Conservation (phyloP, 2,797 vertebrate genomes). For the Dallia pectoralis region DNA sequence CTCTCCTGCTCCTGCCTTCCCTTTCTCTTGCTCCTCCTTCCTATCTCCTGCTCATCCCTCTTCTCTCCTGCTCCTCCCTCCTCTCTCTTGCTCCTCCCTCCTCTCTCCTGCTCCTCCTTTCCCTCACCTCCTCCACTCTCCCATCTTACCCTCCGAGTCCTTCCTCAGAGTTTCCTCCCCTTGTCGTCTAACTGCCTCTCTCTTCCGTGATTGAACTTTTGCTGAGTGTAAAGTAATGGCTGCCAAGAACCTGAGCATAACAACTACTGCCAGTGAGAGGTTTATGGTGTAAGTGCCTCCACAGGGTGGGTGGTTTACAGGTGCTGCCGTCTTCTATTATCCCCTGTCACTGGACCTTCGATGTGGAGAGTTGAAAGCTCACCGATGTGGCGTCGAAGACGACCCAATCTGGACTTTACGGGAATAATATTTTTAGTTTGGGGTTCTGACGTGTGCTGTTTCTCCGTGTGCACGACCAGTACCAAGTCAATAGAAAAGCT, state of each 20-base stretch:
- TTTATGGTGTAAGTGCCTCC: constrained; percentile 57
- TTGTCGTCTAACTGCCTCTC: too few relatives aligned
- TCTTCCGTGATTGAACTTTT: not conserved
- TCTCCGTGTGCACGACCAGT: not conserved
- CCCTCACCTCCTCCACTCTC: not conserved
- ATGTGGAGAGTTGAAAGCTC: not conserved
- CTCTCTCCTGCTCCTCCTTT: not conserved
- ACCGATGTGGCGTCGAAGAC: not conserved
- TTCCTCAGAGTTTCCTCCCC: not conserved
- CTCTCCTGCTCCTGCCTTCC: too few relatives aligned
- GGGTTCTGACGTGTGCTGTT: not conserved
- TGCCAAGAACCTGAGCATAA: not conserved
- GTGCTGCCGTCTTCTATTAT: constrained; percentile 32
- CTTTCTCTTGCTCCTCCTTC: too few relatives aligned
- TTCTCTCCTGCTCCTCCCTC: too few relatives aligned
- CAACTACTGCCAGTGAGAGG: not conserved
- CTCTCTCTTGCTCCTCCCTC: too few relatives aligned
- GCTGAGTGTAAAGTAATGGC: not conserved
- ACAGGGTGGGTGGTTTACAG: constrained; percentile 61
- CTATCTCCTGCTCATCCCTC: too few relatives aligned
- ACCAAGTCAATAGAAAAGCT: not conserved
- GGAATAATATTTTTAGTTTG: not conserved
- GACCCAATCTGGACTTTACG: not conserved
- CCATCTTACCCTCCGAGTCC: not conserved
- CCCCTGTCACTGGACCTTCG: constrained; percentile 40